Base-by-base conservation (phyloP, 2,113 vertebrate genomes). In the Triplophysa dalaica region DNA sequence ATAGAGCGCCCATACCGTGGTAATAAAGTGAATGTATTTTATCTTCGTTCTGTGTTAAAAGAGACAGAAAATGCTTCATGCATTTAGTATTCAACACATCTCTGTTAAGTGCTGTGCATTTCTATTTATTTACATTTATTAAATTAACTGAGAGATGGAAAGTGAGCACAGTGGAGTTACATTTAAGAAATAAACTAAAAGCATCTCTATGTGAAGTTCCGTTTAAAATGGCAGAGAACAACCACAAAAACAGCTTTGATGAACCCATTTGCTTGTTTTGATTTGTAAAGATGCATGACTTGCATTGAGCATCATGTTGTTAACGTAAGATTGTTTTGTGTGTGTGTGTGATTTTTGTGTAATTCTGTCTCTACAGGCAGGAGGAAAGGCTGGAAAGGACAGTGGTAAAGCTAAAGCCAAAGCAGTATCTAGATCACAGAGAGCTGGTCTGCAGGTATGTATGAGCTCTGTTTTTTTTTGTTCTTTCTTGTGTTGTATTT, bases 341-440 rank as follows among this genome's bases (percentile, higher is more conserved):
- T 33, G 6, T 38, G 33, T 38, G 33, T 7, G 33, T 38, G 33
- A 38, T 38, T 7, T 7, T 38, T 38, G 33, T 38, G 33, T 69
- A 17, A 48, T 12, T 13, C 50, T 83, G 67, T 80, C 11, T 12
- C 21, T n/a, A 4, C 85, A 96, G 95, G 95, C 95, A 92, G 95
- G 95, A 63, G 95, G 95, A 67, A 96, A 96, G 87, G 94, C 95
- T 80, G 95, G 95, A 73, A 96, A 96, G 81, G 95, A 96, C 90
- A 95, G 94, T 3, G 95, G 95, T 74, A 96, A 96, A 88, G 94
- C 94, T 77, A 96, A 96, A 87, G 93, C 95, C 0, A 96, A 96
- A 86, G 94, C 95, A 0, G 94, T 96, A 22, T 96, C 95, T 0
- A 94, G 95, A 83, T 96, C 95, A 4, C 95, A 96, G 88, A 92